Evolutionary conservation across 92 coral and sea anemone genomes (phyloP).

Genomic region (Actinernus sp.): DNA sequence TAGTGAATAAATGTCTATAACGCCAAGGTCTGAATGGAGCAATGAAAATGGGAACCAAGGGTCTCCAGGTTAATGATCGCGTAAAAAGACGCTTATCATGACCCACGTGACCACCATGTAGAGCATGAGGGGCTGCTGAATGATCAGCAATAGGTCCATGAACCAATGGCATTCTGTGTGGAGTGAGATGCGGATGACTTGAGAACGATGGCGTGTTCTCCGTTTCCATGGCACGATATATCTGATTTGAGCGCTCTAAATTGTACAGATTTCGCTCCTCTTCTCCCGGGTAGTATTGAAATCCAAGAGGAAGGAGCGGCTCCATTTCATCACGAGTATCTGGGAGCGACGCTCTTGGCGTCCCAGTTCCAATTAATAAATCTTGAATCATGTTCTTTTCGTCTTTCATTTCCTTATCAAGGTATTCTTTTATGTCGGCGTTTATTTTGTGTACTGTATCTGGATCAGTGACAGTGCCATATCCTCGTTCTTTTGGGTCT

Average conservation of each 20-base stretch:
- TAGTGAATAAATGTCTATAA: not conserved
- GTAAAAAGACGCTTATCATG: not conserved
- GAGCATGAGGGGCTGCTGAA: too few species aligned
- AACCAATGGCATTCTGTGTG: not conserved
- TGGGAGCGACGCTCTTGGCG: slow-evolving; percentile 33
- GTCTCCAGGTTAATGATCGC: not conserved
- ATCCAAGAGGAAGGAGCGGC: slow-evolving; percentile 21
- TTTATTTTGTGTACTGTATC: slow-evolving; percentile 2
- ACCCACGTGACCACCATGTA: too few species aligned
- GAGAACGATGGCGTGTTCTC: not conserved
- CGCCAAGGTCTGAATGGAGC: not conserved
- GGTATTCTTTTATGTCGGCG: slow-evolving; percentile 19
- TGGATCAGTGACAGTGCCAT: slow-evolving; percentile 31
- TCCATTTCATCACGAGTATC: not conserved
- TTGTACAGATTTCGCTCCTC: slow-evolving; percentile 11
- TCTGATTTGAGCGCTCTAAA: slow-evolving; percentile 11
- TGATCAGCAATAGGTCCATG: not conserved
- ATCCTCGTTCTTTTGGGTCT: not conserved
- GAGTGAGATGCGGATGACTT: slow-evolving; percentile 1
- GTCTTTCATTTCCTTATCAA: slow-evolving; percentile 37
- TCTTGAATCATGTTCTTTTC: slow-evolving; percentile 49
- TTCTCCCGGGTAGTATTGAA: slow-evolving; percentile 23
- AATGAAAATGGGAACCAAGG: not conserved
- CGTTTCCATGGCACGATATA: slow-evolving; percentile 2
- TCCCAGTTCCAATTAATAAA: slow-evolving; percentile 16